Conservation (phyloP, 2,888 invertebrate genomes). For the Dasypolia templi region DNA sequence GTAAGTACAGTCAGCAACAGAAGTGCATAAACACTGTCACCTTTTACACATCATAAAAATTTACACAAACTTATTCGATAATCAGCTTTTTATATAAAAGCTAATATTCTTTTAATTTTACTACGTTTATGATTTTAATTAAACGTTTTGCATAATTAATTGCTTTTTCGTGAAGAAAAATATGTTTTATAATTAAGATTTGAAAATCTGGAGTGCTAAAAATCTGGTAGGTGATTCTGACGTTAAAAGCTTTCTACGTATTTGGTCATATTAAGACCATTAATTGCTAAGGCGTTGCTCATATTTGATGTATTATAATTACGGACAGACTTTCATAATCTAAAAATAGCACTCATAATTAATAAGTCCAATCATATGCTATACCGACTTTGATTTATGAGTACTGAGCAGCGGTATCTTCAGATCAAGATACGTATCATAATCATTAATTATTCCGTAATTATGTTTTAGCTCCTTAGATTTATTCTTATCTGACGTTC, state of each 20-base stretch:
- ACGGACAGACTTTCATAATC: not conserved
- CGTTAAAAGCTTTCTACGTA: no score
- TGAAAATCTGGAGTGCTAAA: no score
- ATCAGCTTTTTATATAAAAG: not conserved
- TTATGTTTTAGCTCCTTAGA: conserved; percentile 47
- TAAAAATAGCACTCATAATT: conserved; percentile 17
- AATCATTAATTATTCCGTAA: conserved; percentile 53
- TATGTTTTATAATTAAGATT: no score
- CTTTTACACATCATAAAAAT: not conserved
- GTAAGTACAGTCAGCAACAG: not conserved
- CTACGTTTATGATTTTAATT: not conserved
- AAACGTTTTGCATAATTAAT: not conserved
- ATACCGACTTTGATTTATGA: conserved; percentile 45
- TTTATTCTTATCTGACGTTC: conserved; percentile 29
- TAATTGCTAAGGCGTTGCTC: no score
- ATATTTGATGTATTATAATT: conserved; percentile 16
- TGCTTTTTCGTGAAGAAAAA: no score
- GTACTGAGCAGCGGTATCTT: not conserved
- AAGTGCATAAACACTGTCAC: not conserved
- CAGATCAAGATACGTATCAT: conserved; percentile 44
- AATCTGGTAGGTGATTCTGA: no score
- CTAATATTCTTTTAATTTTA: not conserved
- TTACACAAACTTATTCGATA: not conserved
- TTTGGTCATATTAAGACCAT: not conserved
- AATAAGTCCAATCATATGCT: conserved; percentile 40